Base-by-base conservation (phyloP, 2,113 vertebrate species). In the Erythrocercus mccallii region DNA sequence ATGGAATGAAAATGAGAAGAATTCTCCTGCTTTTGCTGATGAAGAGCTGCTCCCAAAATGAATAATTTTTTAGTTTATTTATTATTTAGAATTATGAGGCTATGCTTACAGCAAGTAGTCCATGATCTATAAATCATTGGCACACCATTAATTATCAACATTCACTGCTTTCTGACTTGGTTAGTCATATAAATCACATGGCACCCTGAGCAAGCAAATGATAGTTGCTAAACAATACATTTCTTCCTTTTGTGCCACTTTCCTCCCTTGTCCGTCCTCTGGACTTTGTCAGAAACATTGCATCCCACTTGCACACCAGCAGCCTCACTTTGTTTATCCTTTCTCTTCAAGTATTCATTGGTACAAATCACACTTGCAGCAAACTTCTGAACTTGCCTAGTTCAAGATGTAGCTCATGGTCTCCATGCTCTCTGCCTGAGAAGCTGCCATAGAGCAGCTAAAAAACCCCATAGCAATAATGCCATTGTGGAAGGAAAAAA, bases 101-200 rank as follows among this genome's bases (percentile, higher is more conserved):
- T 70, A 51, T 54, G 73, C 79, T 94, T 87, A 74, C 30, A 77
- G 66, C 54, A 69, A 82, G 62, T 57, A 69, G 57, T 45, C 50
- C 71, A 51, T 70, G 79, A 88, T 95, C 81, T 76, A 81, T 92
- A 94, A 87, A 95, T 93, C 80, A 94, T 9, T 78, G 62, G 33
- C 51, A 87, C 51, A 68, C 31, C 37, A 72, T 85, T 93, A 86
- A 69, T 93, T 89, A 91, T 47, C 71, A 66, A 64, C 44, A 27
- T 42, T 89, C 66, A 65, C 56, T 1, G 2, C 71, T 64, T 69
- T 40, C 77, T 81, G 57, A 53, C 88, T 68, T 80, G 31, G 54
- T 85, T 79, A 45, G n/a, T 74, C 35, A 28, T 24, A 88, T 72
- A 95, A 84, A 88, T 96, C 48, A 82, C 48, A 65, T 0, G 0